Base-by-base conservation (phyloP, 37 sponge, comb jelly and placozoan genomes). In the Ephydatia muelleri region DNA sequence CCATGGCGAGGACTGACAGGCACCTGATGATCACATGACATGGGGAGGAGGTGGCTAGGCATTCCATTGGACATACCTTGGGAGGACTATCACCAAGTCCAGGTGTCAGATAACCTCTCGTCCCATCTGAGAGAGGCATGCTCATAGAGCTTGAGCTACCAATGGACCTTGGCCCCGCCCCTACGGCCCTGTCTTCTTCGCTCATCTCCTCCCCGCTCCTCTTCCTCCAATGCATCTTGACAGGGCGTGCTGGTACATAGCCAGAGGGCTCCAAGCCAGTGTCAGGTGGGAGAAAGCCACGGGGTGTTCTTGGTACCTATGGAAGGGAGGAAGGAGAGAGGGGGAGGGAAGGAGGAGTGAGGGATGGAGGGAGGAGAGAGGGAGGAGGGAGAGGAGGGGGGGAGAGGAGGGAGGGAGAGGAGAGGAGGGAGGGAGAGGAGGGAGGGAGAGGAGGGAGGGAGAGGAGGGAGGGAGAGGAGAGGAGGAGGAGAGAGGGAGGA, bases 361-460 rank as follows among this genome's bases (percentile, higher is more conserved):
- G 0, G 78, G 21, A 0, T 23, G 88, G 38, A 32, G 38, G 80
- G 65, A 69, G 30, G n/a, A 49, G 34, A 38, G 86, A 32, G 71
- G 26, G 57, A 35, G 27, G 16, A 21, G n/a, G 2, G 49, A 27
- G 49, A 23, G 67, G 34, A 22, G 39, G 8, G 35, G 66, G 71
- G 38, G 30, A 31, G 66, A 23, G 43, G 35, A 33, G 33, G 49
- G 69, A 31, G 48, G 66, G 28, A 40, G 35, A 25, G 66, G 49
- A 33, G 48, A 14, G 19, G 66, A 78, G 11, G 77, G 77, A 77
- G 78, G 77, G 36, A 78, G 34, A 34, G 38, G 65, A 25, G 83
- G 83, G 14, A 22, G 74, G 16, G 19, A 11, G 16, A 21, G 48
- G 43, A 36, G 78, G 13, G 31, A 9, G 66, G 48, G 26, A 14